Evolutionary conservation across 2,888 invertebrate genomes (phyloP).

Genomic region (Athalia circularis): DNA sequence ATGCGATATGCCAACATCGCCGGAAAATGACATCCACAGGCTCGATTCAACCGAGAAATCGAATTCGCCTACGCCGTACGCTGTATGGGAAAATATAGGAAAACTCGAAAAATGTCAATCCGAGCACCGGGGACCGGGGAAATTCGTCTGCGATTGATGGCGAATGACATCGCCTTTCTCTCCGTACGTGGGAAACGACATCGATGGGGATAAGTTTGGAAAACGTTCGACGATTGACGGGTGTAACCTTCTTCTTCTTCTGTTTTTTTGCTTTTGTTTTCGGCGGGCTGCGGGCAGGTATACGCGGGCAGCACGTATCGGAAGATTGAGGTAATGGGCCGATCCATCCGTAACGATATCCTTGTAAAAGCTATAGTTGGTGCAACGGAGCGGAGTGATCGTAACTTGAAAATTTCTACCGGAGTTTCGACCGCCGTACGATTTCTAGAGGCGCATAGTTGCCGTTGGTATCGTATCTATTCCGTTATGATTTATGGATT

Average conservation of each 20-base stretch:
- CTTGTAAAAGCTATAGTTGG: too few species aligned
- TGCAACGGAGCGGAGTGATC: not conserved
- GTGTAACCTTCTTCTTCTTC: too few species aligned
- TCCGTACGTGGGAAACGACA: too few species aligned
- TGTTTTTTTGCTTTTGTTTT: too few species aligned
- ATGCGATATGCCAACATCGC: conserved; percentile 35
- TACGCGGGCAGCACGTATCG: too few species aligned
- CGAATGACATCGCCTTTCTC: not conserved
- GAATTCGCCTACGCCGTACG: conserved; percentile 16
- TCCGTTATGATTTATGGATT: conserved; percentile 66
- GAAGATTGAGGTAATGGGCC: too few species aligned
- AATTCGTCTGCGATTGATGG: not conserved
- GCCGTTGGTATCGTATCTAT: not conserved
- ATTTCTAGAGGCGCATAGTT: not conserved
- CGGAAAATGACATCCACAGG: conserved; percentile 43
- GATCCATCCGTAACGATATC: too few species aligned
- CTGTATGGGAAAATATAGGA: not conserved
- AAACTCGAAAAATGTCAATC: not conserved
- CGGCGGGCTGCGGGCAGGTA: too few species aligned
- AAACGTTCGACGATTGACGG: too few species aligned
- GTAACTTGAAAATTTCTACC: not conserved
- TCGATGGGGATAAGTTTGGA: too few species aligned
- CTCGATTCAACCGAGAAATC: conserved; percentile 35
- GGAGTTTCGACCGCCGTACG: not conserved
- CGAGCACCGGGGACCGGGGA: too few species aligned